Base-by-base conservation (phyloP, 2,113 vertebrate genomes). In the Balaenoptera acutorostrata region DNA sequence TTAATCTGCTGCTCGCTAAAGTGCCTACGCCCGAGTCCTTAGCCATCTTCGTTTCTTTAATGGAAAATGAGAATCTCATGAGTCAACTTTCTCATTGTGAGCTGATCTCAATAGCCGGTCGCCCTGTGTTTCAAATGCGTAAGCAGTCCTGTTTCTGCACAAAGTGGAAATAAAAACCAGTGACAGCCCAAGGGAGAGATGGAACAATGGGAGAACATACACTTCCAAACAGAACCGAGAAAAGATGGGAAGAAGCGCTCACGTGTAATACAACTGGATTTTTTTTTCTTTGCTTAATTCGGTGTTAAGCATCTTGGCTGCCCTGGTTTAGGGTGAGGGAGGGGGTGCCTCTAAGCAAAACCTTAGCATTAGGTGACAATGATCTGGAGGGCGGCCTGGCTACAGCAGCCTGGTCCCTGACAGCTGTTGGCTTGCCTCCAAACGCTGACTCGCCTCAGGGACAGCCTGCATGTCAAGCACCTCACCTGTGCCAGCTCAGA, bases 31-130 rank as follows among this genome's bases (percentile, higher is more conserved):
- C 74, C 14, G 39, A 27, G 36, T 80, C 72, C 77, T 44, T 6
- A 41, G 66, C 63, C 44, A 8, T 41, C 33, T n/a, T 41, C 61
- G 6, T 68, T 31, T 92, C 94, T 77, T 63, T 75, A 33, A 49
- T 2, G 29, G 74, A 44, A 72, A 95, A 86, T 74, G 85, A 86
- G 88, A 88, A 86, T 9, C 68, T 92, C 90, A 20, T 2, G 80
- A 89, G 83, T 52, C 92, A 74, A 95, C 88, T 90, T 95, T 95
- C 49, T 87, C 94, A 21, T 0, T 13, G 52, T 59, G 71, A 95
- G 59, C 46, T 2, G 2, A 74, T 77, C 83, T 74, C 78, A 57
- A 25, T 5, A 78, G 66, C 86, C 36, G 33, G 12, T 27, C 0
- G 13, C 82, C 49, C 46, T 25, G 17, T 3, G n/a, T n/a, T 49